Conservation (phyloP, 2,113 vertebrate genomes). For the Lota lota region DNA sequence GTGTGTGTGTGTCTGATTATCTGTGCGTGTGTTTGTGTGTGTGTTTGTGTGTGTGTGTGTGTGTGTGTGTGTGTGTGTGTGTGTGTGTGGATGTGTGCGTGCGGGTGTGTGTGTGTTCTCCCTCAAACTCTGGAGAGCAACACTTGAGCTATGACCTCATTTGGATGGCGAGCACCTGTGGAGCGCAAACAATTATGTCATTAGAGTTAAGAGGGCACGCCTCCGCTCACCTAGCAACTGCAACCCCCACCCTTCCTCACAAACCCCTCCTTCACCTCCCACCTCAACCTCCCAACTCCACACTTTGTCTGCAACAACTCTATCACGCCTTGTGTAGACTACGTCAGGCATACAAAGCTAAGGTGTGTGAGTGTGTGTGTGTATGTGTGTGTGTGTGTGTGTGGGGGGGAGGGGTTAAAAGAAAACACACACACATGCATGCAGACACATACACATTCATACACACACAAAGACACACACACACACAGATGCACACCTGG, state of each 20-base stretch:
- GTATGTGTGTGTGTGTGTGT: not conserved
- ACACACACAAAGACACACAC: conserved; percentile 79
- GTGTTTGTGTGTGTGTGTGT: too few species aligned
- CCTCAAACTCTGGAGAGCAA: conserved; percentile 79
- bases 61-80: too few species aligned
- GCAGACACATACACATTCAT: conserved; percentile 81
- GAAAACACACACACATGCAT: conserved; percentile 85
- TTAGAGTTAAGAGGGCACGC: conserved; percentile 83
- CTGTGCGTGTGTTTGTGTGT: too few species aligned
- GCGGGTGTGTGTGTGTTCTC: conserved; percentile 11
- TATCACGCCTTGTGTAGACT: conserved; percentile 76
- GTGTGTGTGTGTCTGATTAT: too few species aligned
- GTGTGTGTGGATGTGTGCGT: too few species aligned
- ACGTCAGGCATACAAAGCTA: conserved; percentile 7
- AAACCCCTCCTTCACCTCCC: conserved; percentile 8
- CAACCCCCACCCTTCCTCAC: conserved; percentile 81
- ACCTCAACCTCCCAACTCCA: not conserved
- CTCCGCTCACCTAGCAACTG: conserved; percentile 78
- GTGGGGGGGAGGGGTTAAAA: conserved; percentile 73
- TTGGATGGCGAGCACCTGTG: conserved; percentile 86
- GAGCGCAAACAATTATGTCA: conserved; percentile 92
- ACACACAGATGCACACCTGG: conserved; percentile 97
- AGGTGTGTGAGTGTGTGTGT: not conserved
- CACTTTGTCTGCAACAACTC: conserved; percentile 77
- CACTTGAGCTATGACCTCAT: conserved; percentile 97